Base-by-base conservation (phyloP, 2,113 vertebrate species). In the Semnornis frantzii region DNA sequence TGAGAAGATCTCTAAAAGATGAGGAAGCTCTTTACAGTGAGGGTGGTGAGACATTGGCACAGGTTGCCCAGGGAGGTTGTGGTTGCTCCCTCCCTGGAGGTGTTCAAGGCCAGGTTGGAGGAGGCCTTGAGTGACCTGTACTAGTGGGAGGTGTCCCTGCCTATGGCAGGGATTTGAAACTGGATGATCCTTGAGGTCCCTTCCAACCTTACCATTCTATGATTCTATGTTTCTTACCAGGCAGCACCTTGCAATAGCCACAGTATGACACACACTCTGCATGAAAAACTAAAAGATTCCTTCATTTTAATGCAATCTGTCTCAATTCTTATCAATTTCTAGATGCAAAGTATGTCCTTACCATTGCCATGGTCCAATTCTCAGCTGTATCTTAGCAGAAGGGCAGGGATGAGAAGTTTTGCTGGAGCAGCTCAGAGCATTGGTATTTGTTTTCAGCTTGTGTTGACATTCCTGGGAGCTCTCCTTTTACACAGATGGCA, bases 401-500 rank as follows among this genome's bases (percentile, higher is more conserved):
- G 4, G 55, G 50, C 59, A 66, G 54, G 59, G 65, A 84, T 76
- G 78, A 96, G 89, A 87, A 90, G 75, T 59, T 96, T 91, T 93
- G 59, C 9, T 20, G 42, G 37, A 64, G 79, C 58, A 70, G 39
- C 66, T 72, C 37, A 54, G 48, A 66, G 27, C 62, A 79, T 9
- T 10, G 8, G 37, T 8, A 34, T 79, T 80, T 94, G 46, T 73
- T 70, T 60, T 89, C 12, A 8, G 50, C 60, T 39, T 42, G n/a
- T 5, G 82, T 68, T 95, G 97, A 94, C 89, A 93, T 94, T 94
- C 83, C 82, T 76, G 92, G 84, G 39, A 89, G 95, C 78, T 97
- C 96, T 98, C 94, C 0, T 89, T 93, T 98, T 97, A 97, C 97
- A 94, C 19, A 55, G 89, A 70, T 93, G 85, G 75, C 71, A 73